These are phyloP conservation scores for Nothocercus nigrocapillus DNA, from an alignment of 2,113 vertebrate genomes.

Conservation along the genomic window DNA sequence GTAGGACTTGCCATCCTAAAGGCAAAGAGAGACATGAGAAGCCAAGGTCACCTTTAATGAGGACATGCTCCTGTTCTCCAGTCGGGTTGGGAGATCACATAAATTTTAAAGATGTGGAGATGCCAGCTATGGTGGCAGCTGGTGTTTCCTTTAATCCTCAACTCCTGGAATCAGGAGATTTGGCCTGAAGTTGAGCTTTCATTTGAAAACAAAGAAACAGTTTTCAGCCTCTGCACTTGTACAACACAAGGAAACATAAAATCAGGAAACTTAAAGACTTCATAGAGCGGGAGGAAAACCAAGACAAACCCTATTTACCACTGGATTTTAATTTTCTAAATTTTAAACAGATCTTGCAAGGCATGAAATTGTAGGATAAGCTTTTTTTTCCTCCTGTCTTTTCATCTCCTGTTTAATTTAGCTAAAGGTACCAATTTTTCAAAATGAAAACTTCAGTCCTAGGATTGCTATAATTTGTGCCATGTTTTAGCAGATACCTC, in stretches of 20 bases:
- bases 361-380: not conserved
- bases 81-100: rapidly evolving
- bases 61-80: not conserved
- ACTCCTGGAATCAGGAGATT: not conserved
- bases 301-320: not conserved
- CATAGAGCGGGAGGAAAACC: not conserved
- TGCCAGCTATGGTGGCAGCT: not conserved
- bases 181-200: not conserved
- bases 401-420: not conserved
- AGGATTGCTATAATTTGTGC: not conserved
- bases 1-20: slow-evolving; percentile 84
- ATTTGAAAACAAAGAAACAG: not conserved
- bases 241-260: not conserved
- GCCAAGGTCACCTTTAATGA: not conserved
- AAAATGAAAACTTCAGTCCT: not conserved
- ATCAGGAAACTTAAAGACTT: not conserved
- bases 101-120: not conserved
- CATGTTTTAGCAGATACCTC: not conserved
- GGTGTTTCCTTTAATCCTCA: not conserved
- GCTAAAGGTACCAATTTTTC: not conserved
- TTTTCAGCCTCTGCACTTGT: not conserved
- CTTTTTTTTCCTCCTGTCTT: not conserved
- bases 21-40: not conserved
- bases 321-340: not conserved
- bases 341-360: not conserved